Base-by-base conservation (phyloP, 2,797 vertebrate species). In the Lagocephalus sceleratus region DNA sequence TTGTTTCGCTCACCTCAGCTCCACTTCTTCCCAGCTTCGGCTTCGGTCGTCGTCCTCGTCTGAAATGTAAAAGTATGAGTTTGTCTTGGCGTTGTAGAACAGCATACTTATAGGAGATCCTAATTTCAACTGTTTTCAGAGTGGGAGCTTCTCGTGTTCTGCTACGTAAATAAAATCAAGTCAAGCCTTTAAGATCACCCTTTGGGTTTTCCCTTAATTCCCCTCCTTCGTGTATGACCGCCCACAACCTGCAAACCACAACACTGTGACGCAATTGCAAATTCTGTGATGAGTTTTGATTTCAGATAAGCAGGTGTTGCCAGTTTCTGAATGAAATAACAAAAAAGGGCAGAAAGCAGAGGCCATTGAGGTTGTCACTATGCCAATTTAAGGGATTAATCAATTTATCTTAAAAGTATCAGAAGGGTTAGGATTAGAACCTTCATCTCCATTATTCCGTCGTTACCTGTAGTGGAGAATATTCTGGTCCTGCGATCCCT, bases 401-500 rank as follows among this genome's bases (percentile, higher is more conserved):
- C 22, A 15, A 32, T 8, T 16, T 22, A 23, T 19, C 54, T 59
- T 55, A 12, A 44, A n/a, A 47, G 12, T 35, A 35, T 35, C n/a
- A 2, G 32, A 35, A 35, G 32, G 14, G 11, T 35, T n/a, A n/a
- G n/a, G n/a, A n/a, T n/a, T n/a, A n/a, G 32, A 49, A 40, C 38
- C 40, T 41, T n/a, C 14, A 14, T 39, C 48, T 46, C 26, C 16
- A 26, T 15, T 47, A 44, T 51, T 47, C 55, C 65, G 26, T 54
- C 42, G 58, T 85, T 88, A 92, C 91, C 90, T 91, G 87, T 64
- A 73, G 29, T 26, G 32, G 77, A 67, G 77, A 91, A 91, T 71
- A 91, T 75, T 88, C 87, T 78, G 54, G 91, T 76, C 82, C 88
- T 90, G 79, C 87, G 87, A 57, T 91, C 91, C 53, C 90, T 85